Conservation (phyloP, 1,140 invertebrate species). For the Aphis gossypii region DNA sequence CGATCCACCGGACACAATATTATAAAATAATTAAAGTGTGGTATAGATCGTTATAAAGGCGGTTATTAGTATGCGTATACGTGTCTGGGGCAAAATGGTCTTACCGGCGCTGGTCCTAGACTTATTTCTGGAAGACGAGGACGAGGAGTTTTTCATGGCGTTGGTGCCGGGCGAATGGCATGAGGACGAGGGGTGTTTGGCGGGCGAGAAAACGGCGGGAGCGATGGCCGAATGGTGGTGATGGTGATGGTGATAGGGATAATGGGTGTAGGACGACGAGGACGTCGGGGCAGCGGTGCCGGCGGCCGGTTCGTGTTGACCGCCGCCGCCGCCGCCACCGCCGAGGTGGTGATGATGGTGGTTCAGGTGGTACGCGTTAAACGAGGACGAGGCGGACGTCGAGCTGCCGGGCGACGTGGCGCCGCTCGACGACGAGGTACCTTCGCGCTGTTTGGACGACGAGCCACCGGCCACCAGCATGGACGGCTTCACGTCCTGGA, state of each 20-base stretch:
- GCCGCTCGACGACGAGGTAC: constrained; percentile 60
- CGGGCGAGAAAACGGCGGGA: constrained; percentile 53
- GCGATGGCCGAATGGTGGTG: constrained; percentile 58
- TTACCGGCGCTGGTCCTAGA: constrained; percentile 62
- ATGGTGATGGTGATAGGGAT: constrained; percentile 58
- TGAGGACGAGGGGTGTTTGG: constrained; percentile 58
- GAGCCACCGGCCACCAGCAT: constrained; percentile 56
- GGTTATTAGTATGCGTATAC: background rate
- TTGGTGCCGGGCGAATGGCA: constrained; percentile 58
- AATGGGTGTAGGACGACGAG: constrained; percentile 56
- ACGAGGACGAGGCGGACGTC: constrained; percentile 51
- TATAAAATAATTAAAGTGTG: background rate
- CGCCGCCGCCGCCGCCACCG: constrained; percentile 56
- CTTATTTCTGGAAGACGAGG: constrained; percentile 60
- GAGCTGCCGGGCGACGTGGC: constrained; percentile 51
- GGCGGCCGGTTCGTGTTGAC: constrained; percentile 59
- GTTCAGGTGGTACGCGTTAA: constrained; percentile 59
- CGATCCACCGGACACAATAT: background rate
- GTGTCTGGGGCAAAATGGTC: constrained; percentile 47
- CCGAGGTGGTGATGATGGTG: constrained; percentile 60
- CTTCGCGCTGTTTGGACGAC: constrained; percentile 61
- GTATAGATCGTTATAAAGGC: background rate
- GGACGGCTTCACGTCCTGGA: constrained; percentile 61
- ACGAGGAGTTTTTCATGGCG: constrained; percentile 59
- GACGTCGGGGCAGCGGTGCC: constrained; percentile 55